Conservation (phyloP, 2,888 invertebrate genomes). For the Achlya flavicornis region DNA sequence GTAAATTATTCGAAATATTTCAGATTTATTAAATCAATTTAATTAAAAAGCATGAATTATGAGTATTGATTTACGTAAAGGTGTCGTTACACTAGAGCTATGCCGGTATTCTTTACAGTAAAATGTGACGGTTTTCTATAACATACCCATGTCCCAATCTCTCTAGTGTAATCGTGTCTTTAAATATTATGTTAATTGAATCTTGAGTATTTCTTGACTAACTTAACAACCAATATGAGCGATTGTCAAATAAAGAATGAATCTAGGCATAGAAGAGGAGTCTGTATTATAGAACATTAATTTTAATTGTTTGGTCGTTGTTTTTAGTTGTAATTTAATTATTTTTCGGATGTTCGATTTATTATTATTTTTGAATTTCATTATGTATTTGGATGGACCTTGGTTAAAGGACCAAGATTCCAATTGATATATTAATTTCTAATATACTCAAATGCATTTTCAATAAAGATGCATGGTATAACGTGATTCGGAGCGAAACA, state of each 20-base stretch:
- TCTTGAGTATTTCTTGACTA: too few species aligned
- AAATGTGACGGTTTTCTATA: neutral
- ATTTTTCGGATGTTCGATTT: slow-evolving; percentile 45
- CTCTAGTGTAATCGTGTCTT: neutral
- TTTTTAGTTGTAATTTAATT: slow-evolving; percentile 63
- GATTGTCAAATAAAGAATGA: slow-evolving; percentile 16
- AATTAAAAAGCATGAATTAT: neutral
- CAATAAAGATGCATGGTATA: neutral
- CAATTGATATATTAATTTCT: neutral
- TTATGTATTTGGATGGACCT: slow-evolving; percentile 32
- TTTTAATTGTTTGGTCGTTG: slow-evolving; percentile 69
- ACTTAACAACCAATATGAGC: neutral
- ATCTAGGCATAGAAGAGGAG: slow-evolving; percentile 49
- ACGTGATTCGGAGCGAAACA: slow-evolving; percentile 1
- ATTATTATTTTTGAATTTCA: slow-evolving; percentile 31
- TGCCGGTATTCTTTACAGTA: neutral
- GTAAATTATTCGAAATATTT: neutral
- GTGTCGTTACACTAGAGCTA: neutral
- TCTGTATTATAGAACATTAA: slow-evolving; percentile 70
- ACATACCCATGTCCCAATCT: neutral
- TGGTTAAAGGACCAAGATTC: slow-evolving; percentile 5
- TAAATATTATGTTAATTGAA: neutral
- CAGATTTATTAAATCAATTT: too few species aligned
- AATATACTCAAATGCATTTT: slow-evolving; percentile 6
- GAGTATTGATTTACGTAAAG: neutral